phyloP scores from a whole-genome alignment of 2,888 invertebrate species.

The Noctua fimbriata region DNA sequence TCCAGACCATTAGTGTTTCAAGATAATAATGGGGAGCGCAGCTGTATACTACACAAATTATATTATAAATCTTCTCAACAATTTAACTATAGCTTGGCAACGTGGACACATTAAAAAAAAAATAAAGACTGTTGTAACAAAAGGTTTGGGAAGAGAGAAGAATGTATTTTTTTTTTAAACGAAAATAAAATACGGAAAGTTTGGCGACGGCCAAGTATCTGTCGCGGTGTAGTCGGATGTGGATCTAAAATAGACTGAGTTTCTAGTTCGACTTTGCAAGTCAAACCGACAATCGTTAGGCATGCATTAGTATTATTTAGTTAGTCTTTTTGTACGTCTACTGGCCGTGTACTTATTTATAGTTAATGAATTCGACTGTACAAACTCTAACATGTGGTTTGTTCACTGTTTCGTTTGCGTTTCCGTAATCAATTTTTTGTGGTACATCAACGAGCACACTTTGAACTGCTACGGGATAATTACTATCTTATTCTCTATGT shows the following conservation, averaged over 20 bases:
- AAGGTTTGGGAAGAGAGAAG: constrained; percentile 78
- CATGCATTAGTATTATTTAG: constrained; percentile 76
- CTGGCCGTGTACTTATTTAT: constrained; percentile 60
- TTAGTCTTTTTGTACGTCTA: constrained; percentile 70
- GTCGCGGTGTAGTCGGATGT: constrained; percentile 81
- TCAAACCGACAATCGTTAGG: constrained; percentile 77
- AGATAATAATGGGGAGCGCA: constrained; percentile 70
- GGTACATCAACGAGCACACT: constrained; percentile 45
- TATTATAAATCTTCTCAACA: constrained; percentile 70
- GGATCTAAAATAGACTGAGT: constrained; percentile 81
- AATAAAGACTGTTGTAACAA: constrained; percentile 77
- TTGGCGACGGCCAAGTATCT: constrained; percentile 86
- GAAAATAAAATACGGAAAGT: constrained; percentile 86
- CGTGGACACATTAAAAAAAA: constrained; percentile 64
- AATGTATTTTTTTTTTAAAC: constrained; percentile 81
- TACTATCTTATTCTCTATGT: constrained; percentile 16
- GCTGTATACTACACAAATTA: constrained; percentile 74
- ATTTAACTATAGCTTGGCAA: constrained; percentile 71
- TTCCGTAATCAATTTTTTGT: constrained; percentile 65
- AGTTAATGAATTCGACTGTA: constrained; percentile 59
- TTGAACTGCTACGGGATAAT: constrained; percentile 36
- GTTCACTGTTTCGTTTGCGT: constrained; percentile 26
- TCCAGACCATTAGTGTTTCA: constrained; percentile 65
- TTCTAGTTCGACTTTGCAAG: constrained; percentile 81
- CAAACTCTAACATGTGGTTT: constrained; percentile 56